Evolutionary conservation across 2,797 vertebrate genomes (phyloP), one percentile per base, ranked within the genome.

Genomic region (Borostomias antarcticus): DNA sequence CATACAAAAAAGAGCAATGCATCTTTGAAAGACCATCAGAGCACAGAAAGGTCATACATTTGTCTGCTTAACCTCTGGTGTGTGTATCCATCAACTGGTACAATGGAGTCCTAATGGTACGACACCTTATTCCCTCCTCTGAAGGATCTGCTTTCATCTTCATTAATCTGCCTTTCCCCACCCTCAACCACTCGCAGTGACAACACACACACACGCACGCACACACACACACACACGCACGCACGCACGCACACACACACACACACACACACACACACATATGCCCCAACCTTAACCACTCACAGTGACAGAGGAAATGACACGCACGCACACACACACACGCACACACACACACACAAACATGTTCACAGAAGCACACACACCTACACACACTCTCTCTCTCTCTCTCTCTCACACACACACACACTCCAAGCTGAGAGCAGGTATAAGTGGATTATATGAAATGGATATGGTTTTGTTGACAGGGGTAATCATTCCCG

Each of bases 281-380:
- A n/a, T n/a, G n/a, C n/a, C n/a, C n/a, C n/a, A n/a, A n/a, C 29
- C n/a, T 68, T 47, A 40, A 51, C 54, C 53, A 64, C 50, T 4
- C 32, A 10, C 48, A 53, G 21, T 13, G 19, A 37, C 8, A 40
- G 35, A 8, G 48, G 23, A 45, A 62, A 68, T 56, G 17, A 61
- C 33, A 35, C 1, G 25, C 57, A 47, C 15, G 28, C 58, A 9
- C 40, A 28, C 40, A 26, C 5, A 25, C 58, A 5, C 28, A 35
- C 54, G 4, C 29, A 17, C 17, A 9, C 29, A 19, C 29, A 19
- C 25, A 43, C 58, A 28, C 19, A 25, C 33, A 35, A 19, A 32
- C 15, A 32, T 28, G n/a, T 28, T n/a, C 52, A 56, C 53, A 56
- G 26, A 45, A 35, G 43, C 33, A 28, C 35, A 40, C 21, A 43